These are phyloP conservation scores for Sinosuthora webbiana DNA, from an alignment of 2,113 vertebrate species.

Conservation along the genomic window DNA sequence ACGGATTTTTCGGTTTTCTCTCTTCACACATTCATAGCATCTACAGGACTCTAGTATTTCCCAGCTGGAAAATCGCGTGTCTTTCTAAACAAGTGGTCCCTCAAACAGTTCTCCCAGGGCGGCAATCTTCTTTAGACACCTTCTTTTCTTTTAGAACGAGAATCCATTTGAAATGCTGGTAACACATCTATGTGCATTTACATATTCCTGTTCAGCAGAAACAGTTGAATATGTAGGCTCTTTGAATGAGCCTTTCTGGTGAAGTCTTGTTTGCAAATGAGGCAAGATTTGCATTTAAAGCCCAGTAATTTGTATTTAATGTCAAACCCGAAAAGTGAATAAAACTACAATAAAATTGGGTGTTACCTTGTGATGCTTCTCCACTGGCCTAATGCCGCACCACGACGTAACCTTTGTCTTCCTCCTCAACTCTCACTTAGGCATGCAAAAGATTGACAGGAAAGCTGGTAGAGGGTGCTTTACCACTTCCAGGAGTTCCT, in stretches of 20 bases:
- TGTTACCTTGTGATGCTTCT: not conserved
- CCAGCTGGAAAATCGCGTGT: not conserved
- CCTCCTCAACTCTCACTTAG: not conserved
- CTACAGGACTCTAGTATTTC: not conserved
- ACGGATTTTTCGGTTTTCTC: not conserved
- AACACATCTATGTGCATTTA: not conserved
- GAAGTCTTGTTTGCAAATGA: not conserved
- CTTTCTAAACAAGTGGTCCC: not conserved
- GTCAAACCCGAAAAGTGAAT: not conserved
- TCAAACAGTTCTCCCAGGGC: not conserved
- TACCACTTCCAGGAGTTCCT: not conserved
- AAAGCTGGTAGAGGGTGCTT: not conserved
- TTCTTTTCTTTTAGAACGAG: not conserved
- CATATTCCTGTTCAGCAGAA: not conserved
- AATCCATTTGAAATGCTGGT: not conserved
- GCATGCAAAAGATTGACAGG: not conserved
- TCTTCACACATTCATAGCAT: rapidly evolving
- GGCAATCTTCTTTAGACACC: not conserved
- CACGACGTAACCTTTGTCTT: not conserved
- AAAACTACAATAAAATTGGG: not conserved
- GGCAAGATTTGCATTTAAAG: not conserved
- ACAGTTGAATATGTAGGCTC: not conserved
- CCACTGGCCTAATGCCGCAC: not conserved
- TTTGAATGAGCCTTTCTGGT: not conserved
- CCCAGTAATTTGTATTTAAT: not conserved